Base-by-base conservation (phyloP, 2,888 invertebrate genomes). In the Dendrolimus houi region DNA sequence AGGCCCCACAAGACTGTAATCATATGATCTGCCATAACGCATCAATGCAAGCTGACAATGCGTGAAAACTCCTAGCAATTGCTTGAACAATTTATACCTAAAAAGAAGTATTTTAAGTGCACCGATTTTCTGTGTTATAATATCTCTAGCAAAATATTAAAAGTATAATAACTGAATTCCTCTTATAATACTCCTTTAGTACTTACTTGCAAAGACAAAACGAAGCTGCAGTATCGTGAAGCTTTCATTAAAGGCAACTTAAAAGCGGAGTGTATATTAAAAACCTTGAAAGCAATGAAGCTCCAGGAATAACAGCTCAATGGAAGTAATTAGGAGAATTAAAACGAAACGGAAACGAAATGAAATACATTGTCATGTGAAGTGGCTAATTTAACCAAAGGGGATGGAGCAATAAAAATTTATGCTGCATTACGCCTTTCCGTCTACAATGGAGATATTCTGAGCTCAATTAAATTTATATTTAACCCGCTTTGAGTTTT, bases 291-390 rank as follows among this genome's bases (percentile, higher is more conserved):
- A 64, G 68, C 62, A 59, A 66, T 68, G 60, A 63, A 71, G 66
- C 47, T 68, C 68, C 59, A 64, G 60, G 68, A 73, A 74, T 69
- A 72, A 72, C 68, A 70, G 47, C 68, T 70, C 68, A 70, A 75
- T 73, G 71, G 65, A 72, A 65, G 70, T 74, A 76, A 79, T 80
- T 80, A 79, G 72, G 68, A 67, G 71, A 69, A 72, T 72, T 70
- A 73, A 67, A 68, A 69, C 65, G 65, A 60, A 61, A 62, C 64
- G 62, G 63, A 65, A 70, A 57, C 68, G 64, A 73, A 76, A 73
- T 77, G 62, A 74, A 73, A 70, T 74, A 71, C 68, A 74, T 66
- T 68, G 68, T 71, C 62, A 65, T 66, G 56, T 63, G 64, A 58
- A 72, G 65, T 57, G 65, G 62, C 71, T 72, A 68, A 71, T 70